These are phyloP conservation scores for Atherinosoma microstoma DNA, from an alignment of 2,797 vertebrate species.

Conservation along the genomic window DNA sequence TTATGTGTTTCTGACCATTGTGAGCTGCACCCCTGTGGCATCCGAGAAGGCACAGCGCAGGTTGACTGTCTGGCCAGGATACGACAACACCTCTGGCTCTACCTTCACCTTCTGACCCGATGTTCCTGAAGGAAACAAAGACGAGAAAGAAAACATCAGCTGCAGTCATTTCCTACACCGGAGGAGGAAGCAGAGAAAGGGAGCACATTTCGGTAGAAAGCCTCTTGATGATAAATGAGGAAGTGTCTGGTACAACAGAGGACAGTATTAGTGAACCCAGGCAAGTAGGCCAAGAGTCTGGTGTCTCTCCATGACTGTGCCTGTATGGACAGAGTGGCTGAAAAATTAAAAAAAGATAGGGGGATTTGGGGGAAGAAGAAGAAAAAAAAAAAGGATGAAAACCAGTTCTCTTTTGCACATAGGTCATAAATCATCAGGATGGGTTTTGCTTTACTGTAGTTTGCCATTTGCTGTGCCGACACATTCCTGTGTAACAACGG, in stretches of 20 bases:
- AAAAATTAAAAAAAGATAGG: conserved; percentile 11
- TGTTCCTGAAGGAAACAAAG: conserved; percentile 59
- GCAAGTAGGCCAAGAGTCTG: conserved; percentile 78
- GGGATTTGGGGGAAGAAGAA: conserved; percentile 11
- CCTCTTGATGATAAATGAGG: conserved; percentile 72
- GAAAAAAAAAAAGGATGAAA: conserved; percentile 34
- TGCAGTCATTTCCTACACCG: conserved; percentile 14
- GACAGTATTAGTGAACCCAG: conserved; percentile 67
- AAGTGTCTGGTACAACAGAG: conserved; percentile 68
- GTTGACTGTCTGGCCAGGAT: conserved; percentile 81
- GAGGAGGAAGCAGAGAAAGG: conserved; percentile 22
- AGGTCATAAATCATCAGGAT: conserved; percentile 76
- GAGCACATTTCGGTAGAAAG: conserved; percentile 43
- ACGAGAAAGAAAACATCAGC: conserved; percentile 40
- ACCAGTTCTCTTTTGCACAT: conserved; percentile 57
- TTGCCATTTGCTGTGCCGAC: conserved; percentile 76
- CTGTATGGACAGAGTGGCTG: conserved; percentile 29
- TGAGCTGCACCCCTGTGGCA: conserved; percentile 74
- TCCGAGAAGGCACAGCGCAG: conserved; percentile 85
- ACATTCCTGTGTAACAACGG: conserved; percentile 74
- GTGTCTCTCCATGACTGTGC: conserved; percentile 56
- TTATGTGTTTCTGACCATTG: conserved; percentile 78
- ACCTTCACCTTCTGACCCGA: conserved; percentile 84
- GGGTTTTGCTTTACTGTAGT: conserved; percentile 65
- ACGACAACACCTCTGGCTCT: conserved; percentile 82